phyloP scores from a whole-genome alignment of 1,140 invertebrate species.

The Oncopeltus fasciatus region DNA sequence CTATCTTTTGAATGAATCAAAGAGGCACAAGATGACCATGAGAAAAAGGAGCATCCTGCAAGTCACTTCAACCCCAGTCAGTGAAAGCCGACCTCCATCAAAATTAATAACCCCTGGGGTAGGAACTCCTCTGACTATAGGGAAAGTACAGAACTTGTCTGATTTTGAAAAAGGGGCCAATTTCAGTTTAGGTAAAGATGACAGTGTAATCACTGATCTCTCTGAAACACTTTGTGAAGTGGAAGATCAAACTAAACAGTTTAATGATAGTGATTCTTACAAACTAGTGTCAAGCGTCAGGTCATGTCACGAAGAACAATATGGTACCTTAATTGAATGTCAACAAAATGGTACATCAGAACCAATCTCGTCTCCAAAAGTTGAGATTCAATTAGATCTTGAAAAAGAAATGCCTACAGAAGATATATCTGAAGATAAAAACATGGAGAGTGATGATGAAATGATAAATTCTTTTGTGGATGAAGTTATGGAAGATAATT shows the following conservation, averaged over 20 bases:
- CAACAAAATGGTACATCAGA: neutral
- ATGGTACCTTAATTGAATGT: neutral
- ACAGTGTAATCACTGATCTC: neutral
- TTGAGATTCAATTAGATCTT: neutral
- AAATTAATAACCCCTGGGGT: neutral
- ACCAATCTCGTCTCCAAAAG: neutral
- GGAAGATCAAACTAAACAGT: no score
- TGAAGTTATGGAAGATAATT: no score
- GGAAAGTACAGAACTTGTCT: neutral
- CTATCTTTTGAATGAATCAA: neutral
- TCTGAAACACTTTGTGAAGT: neutral
- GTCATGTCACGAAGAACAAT: neutral
- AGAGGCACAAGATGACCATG: neutral
- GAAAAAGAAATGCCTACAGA: neutral
- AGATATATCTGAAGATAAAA: neutral
- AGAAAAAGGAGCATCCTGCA: neutral
- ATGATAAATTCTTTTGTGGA: neutral
- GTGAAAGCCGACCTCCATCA: neutral
- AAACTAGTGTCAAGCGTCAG: neutral
- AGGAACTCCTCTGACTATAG: neutral
- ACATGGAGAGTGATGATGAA: neutral
- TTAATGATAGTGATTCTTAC: neutral
- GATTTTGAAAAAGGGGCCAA: neutral
- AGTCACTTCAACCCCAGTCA: neutral
- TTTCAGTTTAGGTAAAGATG: neutral